These are phyloP conservation scores for Neopelma chrysocephalum DNA, from an alignment of 2,797 vertebrate species.

Conservation along the genomic window DNA sequence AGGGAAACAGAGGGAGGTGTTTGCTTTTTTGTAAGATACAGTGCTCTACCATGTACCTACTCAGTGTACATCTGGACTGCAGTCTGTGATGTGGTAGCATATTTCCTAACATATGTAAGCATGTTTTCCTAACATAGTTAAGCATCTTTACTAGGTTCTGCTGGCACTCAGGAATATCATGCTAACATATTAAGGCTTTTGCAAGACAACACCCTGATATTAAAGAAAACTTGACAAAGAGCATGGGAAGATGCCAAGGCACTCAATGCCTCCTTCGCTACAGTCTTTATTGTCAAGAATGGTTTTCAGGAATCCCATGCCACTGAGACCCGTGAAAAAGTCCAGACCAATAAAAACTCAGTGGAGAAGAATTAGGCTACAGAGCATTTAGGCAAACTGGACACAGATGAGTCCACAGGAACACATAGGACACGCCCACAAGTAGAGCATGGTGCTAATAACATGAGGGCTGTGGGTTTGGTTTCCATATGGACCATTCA, in stretches of 20 bases:
- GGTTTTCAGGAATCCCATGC: background rate
- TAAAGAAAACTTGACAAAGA: background rate
- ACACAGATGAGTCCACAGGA: background rate
- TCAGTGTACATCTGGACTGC: background rate
- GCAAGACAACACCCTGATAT: background rate
- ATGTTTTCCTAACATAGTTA: background rate
- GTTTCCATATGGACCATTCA: background rate
- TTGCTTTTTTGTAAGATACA: background rate
- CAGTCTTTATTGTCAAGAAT: background rate
- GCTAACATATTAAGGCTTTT: background rate
- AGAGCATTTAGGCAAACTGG: background rate
- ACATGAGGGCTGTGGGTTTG: background rate
- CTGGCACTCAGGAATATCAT: background rate
- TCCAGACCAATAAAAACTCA: background rate
- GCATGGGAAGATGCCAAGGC: background rate
- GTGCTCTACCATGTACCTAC: background rate
- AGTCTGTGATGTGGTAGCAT: background rate
- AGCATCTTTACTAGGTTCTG: background rate
- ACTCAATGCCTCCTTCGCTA: background rate
- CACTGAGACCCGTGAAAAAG: background rate
- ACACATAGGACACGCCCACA: background rate
- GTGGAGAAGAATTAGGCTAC: background rate
- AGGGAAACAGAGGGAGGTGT: background rate
- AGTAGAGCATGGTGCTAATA: background rate
- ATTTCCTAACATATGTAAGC: background rate